Conservation (phyloP, 1,140 invertebrate genomes). For the Delia radicum region DNA sequence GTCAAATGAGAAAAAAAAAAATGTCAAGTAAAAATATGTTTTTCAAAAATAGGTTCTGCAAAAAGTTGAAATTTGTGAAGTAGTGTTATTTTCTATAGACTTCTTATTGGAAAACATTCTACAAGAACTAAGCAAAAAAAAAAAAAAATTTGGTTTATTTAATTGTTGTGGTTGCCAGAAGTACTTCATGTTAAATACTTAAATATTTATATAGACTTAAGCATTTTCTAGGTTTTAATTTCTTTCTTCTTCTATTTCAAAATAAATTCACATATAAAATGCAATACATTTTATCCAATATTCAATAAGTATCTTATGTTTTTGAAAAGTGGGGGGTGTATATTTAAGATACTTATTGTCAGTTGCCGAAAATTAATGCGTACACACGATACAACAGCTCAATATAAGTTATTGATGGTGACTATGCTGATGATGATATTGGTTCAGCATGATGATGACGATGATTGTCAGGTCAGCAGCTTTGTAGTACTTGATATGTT, state of each 20-base stretch:
- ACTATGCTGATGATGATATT: background rate
- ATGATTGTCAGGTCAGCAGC: conserved; percentile 19
- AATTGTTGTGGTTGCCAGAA: background rate
- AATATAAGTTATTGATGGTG: background rate
- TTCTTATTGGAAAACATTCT: background rate
- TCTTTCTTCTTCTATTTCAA: too few species aligned
- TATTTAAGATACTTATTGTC: conserved; percentile 14
- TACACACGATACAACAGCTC: background rate
- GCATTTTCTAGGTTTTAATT: background rate
- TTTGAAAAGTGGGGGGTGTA: background rate
- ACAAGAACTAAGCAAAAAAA: too few species aligned
- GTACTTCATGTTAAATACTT: background rate
- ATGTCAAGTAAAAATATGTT: too few species aligned
- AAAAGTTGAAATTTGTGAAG: too few species aligned
- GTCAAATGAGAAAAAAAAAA: too few species aligned
- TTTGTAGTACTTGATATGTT: conserved; percentile 6
- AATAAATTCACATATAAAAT: too few species aligned
- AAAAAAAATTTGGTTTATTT: background rate
- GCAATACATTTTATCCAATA: background rate
- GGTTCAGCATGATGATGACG: background rate
- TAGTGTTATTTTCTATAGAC: background rate
- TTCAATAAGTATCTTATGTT: conserved; percentile 10
- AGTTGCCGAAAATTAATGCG: conserved; percentile 17
- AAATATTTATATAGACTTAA: conserved; percentile 7
- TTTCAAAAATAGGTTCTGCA: too few species aligned